Evolutionary conservation across 2,797 vertebrate species (phyloP).

Genomic region (Acipenser ruthenus): DNA sequence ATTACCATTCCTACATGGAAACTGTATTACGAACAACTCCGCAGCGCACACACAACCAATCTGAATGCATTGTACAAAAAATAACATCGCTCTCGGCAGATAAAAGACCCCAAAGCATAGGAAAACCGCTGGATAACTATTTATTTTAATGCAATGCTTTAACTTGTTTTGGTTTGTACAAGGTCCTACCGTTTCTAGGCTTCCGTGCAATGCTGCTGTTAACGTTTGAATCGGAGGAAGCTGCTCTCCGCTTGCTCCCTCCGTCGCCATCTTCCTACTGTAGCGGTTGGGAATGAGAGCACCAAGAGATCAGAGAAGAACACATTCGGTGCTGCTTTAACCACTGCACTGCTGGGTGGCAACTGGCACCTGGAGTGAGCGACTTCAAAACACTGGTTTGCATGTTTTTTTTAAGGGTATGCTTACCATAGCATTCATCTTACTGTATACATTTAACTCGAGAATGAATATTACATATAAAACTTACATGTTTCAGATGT

Average conservation of each 20-base stretch:
- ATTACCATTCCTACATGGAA: too few relatives aligned
- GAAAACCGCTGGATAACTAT: too few relatives aligned
- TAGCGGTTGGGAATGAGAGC: conserved; percentile 58
- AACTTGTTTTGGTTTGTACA: not conserved
- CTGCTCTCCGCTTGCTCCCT: conserved; percentile 79
- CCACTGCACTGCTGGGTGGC: conserved; percentile 50
- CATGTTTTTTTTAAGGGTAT: too few relatives aligned
- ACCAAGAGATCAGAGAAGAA: conserved; percentile 31
- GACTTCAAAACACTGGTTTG: not conserved
- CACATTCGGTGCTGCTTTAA: conserved; percentile 53
- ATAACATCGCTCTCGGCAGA: not conserved
- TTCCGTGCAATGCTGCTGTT: conserved; percentile 51
- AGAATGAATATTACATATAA: too few relatives aligned
- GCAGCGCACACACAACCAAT: too few relatives aligned
- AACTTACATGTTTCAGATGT: too few relatives aligned
- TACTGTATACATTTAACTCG: too few relatives aligned
- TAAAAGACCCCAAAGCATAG: too few relatives aligned
- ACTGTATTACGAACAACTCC: too few relatives aligned
- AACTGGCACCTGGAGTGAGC: conserved; percentile 26
- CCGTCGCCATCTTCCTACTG: conserved; percentile 93
- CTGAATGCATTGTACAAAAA: not conserved
- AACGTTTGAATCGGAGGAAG: conserved; percentile 64
- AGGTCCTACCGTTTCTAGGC: conserved; percentile 59
- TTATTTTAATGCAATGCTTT: too few relatives aligned
- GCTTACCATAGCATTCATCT: too few relatives aligned